Conservation (phyloP, 2,797 vertebrate species). For the Dallia pectoralis region DNA sequence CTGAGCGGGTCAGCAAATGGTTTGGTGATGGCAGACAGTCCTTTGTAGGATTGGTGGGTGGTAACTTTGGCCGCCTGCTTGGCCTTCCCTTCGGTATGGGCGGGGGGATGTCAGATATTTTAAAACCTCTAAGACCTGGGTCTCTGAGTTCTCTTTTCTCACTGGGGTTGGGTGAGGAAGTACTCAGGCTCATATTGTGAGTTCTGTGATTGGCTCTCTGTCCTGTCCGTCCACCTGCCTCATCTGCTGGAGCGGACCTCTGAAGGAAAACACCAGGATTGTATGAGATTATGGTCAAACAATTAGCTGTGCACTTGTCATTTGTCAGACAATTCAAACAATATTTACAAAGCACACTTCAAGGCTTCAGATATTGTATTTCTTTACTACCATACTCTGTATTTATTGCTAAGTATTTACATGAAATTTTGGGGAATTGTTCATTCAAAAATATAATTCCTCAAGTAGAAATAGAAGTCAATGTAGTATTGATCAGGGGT, state of each 20-base stretch:
- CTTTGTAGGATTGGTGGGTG: conserved; percentile 1
- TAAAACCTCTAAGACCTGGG: not conserved
- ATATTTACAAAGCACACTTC: no score
- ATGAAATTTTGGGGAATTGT: not conserved
- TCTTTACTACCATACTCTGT: not conserved
- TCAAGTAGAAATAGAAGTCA: not conserved
- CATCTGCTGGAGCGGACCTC: conserved; percentile 17
- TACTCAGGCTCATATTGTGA: not conserved
- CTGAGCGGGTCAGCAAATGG: conserved; percentile 17
- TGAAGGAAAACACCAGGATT: conserved; percentile 33
- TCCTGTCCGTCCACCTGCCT: conserved; percentile 19
- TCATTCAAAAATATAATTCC: not conserved
- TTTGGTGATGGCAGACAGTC: conserved; percentile 23
- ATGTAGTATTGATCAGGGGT: not conserved
- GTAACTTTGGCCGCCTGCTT: conserved; percentile 17
- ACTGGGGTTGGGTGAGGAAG: conserved; percentile 13
- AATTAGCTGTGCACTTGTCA: not conserved
- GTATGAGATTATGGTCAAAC: not conserved
- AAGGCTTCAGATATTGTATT: not conserved
- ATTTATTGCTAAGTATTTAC: not conserved
- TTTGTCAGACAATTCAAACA: not conserved
- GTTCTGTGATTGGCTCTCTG: conserved; percentile 9
- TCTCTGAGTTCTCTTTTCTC: conserved; percentile 24
- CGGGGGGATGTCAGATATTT: conserved; percentile 14
- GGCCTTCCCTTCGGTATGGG: conserved; percentile 33